Evolutionary conservation across 2,888 invertebrate genomes (phyloP).

Genomic region (Zaprionus lineosus): DNA sequence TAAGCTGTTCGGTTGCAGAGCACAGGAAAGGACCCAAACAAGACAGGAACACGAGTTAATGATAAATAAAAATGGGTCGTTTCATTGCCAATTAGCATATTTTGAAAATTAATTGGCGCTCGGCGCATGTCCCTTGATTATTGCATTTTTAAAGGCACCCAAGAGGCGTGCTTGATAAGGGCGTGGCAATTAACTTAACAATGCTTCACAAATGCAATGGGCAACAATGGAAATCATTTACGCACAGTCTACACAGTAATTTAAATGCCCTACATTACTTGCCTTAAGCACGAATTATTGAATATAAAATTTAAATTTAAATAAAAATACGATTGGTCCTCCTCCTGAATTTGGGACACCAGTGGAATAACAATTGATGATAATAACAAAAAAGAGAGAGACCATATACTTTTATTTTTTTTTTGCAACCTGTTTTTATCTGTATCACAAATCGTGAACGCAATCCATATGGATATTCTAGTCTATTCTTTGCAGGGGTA

Average conservation of each 20-base stretch:
- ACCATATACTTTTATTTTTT: no score
- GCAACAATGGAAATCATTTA: background rate
- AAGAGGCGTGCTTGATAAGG: constrained; percentile 5
- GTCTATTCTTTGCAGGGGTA: background rate
- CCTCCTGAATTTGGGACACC: no score
- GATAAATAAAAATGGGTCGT: constrained; percentile 10
- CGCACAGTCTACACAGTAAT: background rate
- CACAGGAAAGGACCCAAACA: background rate
- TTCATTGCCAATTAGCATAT: constrained; percentile 63
- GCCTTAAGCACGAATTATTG: no score
- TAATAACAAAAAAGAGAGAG: no score
- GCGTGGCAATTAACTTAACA: background rate
- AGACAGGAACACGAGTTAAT: constrained; percentile 7
- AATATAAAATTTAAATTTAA: no score
- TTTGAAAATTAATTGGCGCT: constrained; percentile 61
- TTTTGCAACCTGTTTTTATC: no score
- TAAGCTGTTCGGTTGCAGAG: constrained; percentile 52
- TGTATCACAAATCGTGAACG: no score
- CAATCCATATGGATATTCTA: no score
- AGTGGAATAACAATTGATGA: no score
- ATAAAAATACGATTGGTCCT: no score
- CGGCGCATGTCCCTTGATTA: constrained; percentile 16
- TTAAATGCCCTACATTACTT: background rate
- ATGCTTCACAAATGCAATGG: constrained; percentile 11
- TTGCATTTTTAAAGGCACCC: constrained; percentile 25